phyloP scores from a whole-genome alignment of 64 coral and sea anemone species.

The Orbicella faveolata region DNA sequence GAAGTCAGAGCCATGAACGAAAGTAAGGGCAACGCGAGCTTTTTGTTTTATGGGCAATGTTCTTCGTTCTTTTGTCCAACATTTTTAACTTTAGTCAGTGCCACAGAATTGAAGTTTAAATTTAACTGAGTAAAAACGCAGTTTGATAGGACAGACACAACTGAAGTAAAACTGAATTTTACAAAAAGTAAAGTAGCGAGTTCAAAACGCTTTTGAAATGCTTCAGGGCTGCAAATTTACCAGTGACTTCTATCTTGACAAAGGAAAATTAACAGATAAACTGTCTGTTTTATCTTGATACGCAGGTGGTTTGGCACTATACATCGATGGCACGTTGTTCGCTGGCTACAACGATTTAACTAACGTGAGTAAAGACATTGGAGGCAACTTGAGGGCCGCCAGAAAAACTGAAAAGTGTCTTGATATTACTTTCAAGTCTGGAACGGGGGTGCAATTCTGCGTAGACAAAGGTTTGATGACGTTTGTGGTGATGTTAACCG shows the following conservation, averaged over 20 bases:
- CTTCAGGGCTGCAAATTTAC: no score
- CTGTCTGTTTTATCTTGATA: not conserved
- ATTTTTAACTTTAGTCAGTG: not conserved
- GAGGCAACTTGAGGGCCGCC: conserved; percentile 8
- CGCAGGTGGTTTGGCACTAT: conserved; percentile 12
- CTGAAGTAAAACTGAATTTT: no score
- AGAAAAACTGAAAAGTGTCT: not conserved
- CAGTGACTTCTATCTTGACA: no score
- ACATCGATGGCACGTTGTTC: not conserved
- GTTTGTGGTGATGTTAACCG: conserved; percentile 4
- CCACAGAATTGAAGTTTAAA: no score
- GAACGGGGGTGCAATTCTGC: conserved; percentile 43
- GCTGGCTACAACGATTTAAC: not conserved
- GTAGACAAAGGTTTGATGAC: conserved; percentile 4
- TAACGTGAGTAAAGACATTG: not conserved
- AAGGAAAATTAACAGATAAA: no score
- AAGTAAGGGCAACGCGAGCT: not conserved
- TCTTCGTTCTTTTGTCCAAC: not conserved
- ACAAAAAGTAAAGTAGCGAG: no score
- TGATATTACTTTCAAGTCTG: conserved; percentile 16
- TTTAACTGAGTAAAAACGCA: no score
- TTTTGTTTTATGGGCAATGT: not conserved
- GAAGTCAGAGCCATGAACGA: conserved; percentile 23
- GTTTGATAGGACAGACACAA: no score
- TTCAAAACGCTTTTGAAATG: no score